Conservation (phyloP, 2,113 vertebrate species). For the Paratilapia polleni region DNA sequence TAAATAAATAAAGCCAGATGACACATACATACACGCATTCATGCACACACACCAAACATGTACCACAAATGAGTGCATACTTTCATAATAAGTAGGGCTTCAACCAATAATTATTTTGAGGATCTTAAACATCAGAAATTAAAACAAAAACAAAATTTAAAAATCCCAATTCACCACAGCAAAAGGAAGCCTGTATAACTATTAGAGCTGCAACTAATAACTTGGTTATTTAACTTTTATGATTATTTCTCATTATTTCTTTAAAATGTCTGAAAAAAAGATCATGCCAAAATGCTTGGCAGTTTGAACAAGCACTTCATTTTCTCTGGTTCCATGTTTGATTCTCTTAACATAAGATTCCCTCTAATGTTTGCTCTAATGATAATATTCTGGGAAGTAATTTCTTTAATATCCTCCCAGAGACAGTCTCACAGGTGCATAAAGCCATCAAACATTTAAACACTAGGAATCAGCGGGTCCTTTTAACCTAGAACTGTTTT, state of each 20-base stretch:
- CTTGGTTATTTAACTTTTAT: neutral
- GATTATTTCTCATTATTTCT: no score
- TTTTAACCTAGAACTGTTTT: neutral
- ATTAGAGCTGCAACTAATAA: neutral
- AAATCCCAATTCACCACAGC: neutral
- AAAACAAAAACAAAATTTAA: neutral
- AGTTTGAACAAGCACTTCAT: neutral
- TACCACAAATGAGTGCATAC: neutral
- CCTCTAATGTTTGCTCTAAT: neutral
- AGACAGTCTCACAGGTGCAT: neutral
- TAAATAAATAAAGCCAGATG: constrained; percentile 15
- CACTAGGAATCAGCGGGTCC: neutral
- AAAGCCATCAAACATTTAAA: neutral
- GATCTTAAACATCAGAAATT: neutral
- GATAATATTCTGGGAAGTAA: neutral
- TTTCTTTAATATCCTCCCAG: neutral
- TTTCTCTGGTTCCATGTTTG: neutral
- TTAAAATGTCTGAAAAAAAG: neutral
- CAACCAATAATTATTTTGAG: neutral
- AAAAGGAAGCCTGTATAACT: neutral
- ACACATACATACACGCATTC: neutral
- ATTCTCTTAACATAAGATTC: neutral
- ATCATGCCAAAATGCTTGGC: neutral
- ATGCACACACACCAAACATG: neutral
- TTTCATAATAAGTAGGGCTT: neutral